Evolutionary conservation across 1,140 invertebrate genomes (phyloP), one percentile per base, ranked within the genome.

Genomic region (honey bee (Apis mellifera)): DNA sequence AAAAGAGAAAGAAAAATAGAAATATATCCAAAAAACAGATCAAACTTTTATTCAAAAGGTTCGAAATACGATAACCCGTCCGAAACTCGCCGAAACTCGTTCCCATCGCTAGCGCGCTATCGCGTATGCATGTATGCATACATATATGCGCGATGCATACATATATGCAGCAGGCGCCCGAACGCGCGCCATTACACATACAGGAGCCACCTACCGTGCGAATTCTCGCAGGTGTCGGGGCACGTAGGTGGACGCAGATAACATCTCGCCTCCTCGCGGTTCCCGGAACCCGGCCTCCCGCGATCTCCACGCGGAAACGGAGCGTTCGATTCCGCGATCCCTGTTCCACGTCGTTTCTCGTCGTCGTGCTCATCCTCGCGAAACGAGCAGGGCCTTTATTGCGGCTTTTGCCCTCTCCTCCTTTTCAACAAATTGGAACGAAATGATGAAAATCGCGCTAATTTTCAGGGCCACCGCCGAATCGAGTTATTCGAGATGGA

Each of bases 161-260:
- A 87, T 87, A 87, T 81, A 84, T 82, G 85, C 86, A 76, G 75
- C 52, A 69, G 72, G 60, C 72, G 60, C 72, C 50, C 48, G 32
- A 70, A 68, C 68, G 60, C 60, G 50, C 32, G 32, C 2, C 70
- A 72, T 84, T 81, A 73, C 59, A 80, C 79, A 81, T 77, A 80
- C 75, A 70, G 84, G 54, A 87, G 82, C 72, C 86, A 89, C 86
- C 88, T 82, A 84, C 80, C 89, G 86, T 88, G 89, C 84, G 88
- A 89, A 89, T 83, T 82, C 83, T 86, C 77, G 89, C 89, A 90
- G 89, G 88, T 89, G 89, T 88, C 19, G 54, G 32, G 54, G 48
- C 76, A 80, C 85, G 69, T 82, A 77, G 62, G 82, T 71, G 68
- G 71, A 83, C 83, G 78, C n/a, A n/a, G 84, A 86, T 86, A 85